phyloP scores from a whole-genome alignment of 2,113 vertebrate genomes.

The Hiodon tergisus region DNA sequence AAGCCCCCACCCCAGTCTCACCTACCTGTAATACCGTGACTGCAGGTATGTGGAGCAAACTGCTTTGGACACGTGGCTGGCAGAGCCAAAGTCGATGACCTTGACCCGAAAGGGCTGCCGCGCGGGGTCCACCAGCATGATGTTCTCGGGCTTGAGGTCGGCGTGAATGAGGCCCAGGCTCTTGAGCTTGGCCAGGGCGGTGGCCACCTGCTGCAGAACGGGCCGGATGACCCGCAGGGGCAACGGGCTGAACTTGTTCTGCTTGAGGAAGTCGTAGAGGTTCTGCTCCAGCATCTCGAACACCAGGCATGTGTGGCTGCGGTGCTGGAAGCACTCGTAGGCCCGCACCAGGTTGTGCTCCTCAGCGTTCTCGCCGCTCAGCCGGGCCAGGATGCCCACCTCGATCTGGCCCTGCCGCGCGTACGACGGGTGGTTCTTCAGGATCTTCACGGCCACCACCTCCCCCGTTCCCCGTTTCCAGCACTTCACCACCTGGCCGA shows the following conservation, averaged over 20 bases:
- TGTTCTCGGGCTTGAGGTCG: constrained; percentile 61
- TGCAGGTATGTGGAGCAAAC: constrained; percentile 94
- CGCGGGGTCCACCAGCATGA: constrained; percentile 93
- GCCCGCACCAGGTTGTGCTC: constrained; percentile 93
- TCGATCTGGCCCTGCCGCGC: constrained; percentile 73
- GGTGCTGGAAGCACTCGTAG: constrained; percentile 94
- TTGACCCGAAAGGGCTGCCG: constrained; percentile 94
- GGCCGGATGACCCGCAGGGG: constrained; percentile 93
- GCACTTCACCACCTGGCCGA: constrained; percentile 75
- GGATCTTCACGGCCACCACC: constrained; percentile 89
- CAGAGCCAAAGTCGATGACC: constrained; percentile 73
- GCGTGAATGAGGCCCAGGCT: constrained; percentile 96
- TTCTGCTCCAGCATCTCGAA: constrained; percentile 44
- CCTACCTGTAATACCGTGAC: constrained; percentile 93
- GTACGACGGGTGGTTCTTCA: no score
- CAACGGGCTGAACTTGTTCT: constrained; percentile 97
- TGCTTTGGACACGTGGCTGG: no score
- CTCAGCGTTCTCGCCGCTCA: constrained; percentile 92
- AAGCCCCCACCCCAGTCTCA: no score
- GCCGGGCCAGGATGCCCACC: constrained; percentile 87
- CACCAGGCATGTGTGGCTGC: constrained; percentile 49
- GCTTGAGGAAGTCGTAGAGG: constrained; percentile 94
- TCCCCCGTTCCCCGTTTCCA: constrained; percentile 76
- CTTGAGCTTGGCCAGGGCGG: constrained; percentile 93
- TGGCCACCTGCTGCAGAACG: constrained; percentile 92